Evolutionary conservation across 1,140 invertebrate genomes (phyloP).

Genomic region (Globodera ellingtonae): DNA sequence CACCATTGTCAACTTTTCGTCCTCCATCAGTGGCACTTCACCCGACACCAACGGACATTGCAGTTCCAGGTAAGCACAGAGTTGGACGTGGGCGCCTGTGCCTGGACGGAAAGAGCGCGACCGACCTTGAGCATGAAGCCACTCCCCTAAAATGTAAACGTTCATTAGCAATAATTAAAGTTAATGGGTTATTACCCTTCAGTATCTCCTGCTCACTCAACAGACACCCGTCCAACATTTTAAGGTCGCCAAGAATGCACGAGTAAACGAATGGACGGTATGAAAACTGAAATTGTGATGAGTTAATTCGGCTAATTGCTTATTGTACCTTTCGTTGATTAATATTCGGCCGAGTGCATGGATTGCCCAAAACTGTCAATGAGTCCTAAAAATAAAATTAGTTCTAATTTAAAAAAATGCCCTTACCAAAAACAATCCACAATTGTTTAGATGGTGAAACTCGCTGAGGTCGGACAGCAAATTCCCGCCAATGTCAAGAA

Average conservation of each 20-base stretch:
- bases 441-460: slow-evolving; percentile 24
- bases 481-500: slow-evolving; percentile 29
- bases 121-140: slow-evolving; percentile 24
- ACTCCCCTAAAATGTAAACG: slow-evolving; percentile 28
- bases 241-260: slow-evolving; percentile 20
- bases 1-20: slow-evolving; percentile 16
- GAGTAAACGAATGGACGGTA: slow-evolving; percentile 35
- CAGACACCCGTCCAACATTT: slow-evolving; percentile 27
- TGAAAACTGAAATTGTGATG: slow-evolving; percentile 19
- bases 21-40: neutral
- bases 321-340: neutral
- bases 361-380: slow-evolving; percentile 20
- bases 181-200: slow-evolving; percentile 15
- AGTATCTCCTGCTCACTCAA: slow-evolving; percentile 29
- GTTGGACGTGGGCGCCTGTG: slow-evolving; percentile 1
- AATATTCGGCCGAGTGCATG: neutral
- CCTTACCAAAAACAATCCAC: neutral
- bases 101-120: slow-evolving; percentile 25
- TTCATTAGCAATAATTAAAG: neutral
- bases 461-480: slow-evolving; percentile 27
- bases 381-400: slow-evolving; percentile 9
- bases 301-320: neutral
- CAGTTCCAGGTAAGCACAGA: slow-evolving; percentile 20
- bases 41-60: slow-evolving; percentile 18
- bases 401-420: neutral